These are phyloP conservation scores for Puffinus mauretanicus DNA, from an alignment of 2,113 vertebrate genomes.

Conservation along the genomic window DNA sequence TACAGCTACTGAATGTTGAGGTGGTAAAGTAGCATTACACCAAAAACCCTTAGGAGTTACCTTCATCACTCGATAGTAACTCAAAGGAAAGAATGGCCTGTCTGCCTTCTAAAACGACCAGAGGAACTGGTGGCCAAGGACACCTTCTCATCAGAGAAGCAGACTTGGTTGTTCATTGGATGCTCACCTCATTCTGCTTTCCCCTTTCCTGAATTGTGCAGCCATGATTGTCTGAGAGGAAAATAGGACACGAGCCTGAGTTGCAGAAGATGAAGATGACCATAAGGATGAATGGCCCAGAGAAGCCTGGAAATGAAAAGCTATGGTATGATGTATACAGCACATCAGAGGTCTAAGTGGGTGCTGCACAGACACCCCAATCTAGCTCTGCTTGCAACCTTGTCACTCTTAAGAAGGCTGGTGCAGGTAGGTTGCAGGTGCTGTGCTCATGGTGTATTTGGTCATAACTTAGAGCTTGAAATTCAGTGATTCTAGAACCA, in stretches of 20 bases:
- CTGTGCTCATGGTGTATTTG: too few species aligned
- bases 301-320: background rate
- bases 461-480: background rate
- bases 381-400: background rate
- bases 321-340: background rate
- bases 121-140: background rate
- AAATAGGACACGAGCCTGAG: too few species aligned
- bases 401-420: background rate
- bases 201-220: background rate
- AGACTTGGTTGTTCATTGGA: background rate
- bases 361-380: background rate
- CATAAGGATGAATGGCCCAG: background rate
- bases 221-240: background rate
- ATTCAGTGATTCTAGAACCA: background rate
- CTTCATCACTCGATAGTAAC: background rate
- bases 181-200: background rate
- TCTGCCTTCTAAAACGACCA: background rate
- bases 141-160: background rate
- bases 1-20: background rate
- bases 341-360: background rate
- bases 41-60: background rate
- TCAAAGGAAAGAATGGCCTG: background rate
- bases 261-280: background rate
- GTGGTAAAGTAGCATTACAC: background rate
- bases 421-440: rapidly evolving